Conservation (phyloP, 2,888 invertebrate genomes). For the Coenonympha arcania region DNA sequence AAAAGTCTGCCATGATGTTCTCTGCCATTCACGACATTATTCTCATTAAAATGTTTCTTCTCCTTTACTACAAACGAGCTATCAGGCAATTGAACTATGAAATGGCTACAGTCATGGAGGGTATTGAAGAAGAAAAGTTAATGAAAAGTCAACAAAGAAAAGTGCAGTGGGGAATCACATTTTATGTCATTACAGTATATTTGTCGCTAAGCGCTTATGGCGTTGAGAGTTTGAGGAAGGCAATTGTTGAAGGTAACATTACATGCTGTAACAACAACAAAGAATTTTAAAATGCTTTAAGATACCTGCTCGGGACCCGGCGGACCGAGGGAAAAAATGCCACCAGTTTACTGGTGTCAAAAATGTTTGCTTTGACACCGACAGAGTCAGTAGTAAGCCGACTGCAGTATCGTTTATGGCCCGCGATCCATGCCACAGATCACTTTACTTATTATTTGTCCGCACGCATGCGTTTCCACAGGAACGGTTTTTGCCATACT, state of each 20-base stretch:
- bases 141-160: conserved; percentile 55
- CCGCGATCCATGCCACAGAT: no score
- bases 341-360: no score
- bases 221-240: conserved; percentile 50
- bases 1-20: conserved; percentile 63
- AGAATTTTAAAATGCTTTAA: no score
- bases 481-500: no score
- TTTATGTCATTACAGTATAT: conserved; percentile 55
- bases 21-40: conserved; percentile 61
- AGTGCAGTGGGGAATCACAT: conserved; percentile 47
- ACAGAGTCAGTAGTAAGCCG: no score
- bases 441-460: no score
- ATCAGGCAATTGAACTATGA: conserved; percentile 57
- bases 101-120: conserved; percentile 50
- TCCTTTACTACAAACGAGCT: conserved; percentile 53
- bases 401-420: no score
- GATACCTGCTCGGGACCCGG: not conserved
- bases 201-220: conserved; percentile 53
- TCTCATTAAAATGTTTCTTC: conserved; percentile 53
- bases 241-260: conserved; percentile 46
- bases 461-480: no score
- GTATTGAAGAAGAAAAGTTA: conserved; percentile 45
- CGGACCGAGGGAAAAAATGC: no score
- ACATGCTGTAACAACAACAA: not conserved
- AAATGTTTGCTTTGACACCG: no score